Evolutionary conservation across 2,113 vertebrate genomes (phyloP).

Genomic region (Perca fluviatilis): DNA sequence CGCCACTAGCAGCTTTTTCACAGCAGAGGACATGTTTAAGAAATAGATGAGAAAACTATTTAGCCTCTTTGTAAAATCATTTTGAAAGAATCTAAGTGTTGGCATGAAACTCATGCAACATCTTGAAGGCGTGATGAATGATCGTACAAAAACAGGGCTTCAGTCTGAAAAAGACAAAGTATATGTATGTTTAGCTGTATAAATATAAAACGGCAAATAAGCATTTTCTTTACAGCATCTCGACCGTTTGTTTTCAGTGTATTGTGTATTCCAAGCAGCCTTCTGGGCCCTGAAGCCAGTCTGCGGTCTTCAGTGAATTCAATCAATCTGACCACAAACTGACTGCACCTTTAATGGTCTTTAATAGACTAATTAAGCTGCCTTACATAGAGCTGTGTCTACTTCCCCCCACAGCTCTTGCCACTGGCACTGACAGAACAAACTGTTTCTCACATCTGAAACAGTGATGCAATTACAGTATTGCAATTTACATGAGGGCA

Average conservation of each 20-base stretch:
- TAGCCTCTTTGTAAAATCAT: not conserved
- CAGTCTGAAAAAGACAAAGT: slow-evolving; percentile 5
- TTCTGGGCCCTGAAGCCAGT: not conserved
- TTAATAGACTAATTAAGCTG: slow-evolving; percentile 11
- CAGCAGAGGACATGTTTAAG: slow-evolving; percentile 17
- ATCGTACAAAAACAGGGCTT: slow-evolving; percentile 12
- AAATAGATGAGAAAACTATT: not conserved
- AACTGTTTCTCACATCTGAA: slow-evolving; percentile 40
- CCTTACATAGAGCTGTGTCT: slow-evolving; percentile 10
- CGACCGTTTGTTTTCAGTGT: not conserved
- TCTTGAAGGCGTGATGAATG: not conserved
- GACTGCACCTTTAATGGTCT: slow-evolving; percentile 11
- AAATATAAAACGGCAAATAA: slow-evolving; percentile 25
- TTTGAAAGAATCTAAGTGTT: not conserved
- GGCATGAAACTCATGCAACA: not conserved
- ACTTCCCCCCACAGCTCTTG: slow-evolving; percentile 40
- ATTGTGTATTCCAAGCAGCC: slow-evolving; percentile 16
- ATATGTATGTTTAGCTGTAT: not conserved
- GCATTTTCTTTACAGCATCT: slow-evolving; percentile 14
- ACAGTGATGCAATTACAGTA: slow-evolving; percentile 36
- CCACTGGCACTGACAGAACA: slow-evolving; percentile 24
- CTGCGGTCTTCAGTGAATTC: slow-evolving; percentile 13
- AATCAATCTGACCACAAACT: slow-evolving; percentile 28
- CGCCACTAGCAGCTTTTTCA: slow-evolving; percentile 11
- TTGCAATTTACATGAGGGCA: slow-evolving; percentile 62